Evolutionary conservation across 2,888 invertebrate genomes (phyloP).

Genomic region (Anticlea derivata): DNA sequence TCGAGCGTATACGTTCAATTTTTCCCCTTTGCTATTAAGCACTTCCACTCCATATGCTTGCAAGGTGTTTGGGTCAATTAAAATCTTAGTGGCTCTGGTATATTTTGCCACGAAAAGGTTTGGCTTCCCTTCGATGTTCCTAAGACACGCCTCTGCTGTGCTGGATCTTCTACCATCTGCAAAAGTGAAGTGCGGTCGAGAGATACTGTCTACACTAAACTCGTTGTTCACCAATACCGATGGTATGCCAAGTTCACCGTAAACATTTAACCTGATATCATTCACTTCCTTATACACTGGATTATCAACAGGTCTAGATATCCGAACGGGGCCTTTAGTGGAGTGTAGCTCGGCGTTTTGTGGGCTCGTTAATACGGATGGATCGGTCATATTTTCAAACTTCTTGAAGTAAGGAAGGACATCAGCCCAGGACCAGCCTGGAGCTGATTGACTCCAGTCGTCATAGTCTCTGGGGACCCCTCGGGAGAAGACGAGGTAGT

Average conservation of each 20-base stretch:
- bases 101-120: conserved; percentile 63
- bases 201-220: conserved; percentile 44
- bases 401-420: conserved; percentile 57
- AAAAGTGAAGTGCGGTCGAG: conserved; percentile 55
- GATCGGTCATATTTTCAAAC: conserved; percentile 57
- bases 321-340: conserved; percentile 51
- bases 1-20: conserved; percentile 51
- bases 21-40: conserved; percentile 42
- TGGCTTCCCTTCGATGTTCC: conserved; percentile 47
- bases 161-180: conserved; percentile 64
- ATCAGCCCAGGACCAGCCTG: conserved; percentile 59
- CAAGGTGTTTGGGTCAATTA: conserved; percentile 51
- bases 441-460: conserved; percentile 48
- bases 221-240: conserved; percentile 55
- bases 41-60: conserved; percentile 60
- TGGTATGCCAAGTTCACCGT: conserved; percentile 54
- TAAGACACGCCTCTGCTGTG: conserved; percentile 66
- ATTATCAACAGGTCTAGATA: conserved; percentile 49
- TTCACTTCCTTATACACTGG: conserved; percentile 43
- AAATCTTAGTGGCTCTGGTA: conserved; percentile 58
- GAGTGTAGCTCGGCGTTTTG: conserved; percentile 51
- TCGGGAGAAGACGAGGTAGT: conserved; percentile 55
- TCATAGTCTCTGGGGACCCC: conserved; percentile 58
- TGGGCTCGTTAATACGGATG: conserved; percentile 42
- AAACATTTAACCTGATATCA: conserved; percentile 47